Evolutionary conservation across 2,888 invertebrate genomes (phyloP).

Genomic region (Gerris lacustris): DNA sequence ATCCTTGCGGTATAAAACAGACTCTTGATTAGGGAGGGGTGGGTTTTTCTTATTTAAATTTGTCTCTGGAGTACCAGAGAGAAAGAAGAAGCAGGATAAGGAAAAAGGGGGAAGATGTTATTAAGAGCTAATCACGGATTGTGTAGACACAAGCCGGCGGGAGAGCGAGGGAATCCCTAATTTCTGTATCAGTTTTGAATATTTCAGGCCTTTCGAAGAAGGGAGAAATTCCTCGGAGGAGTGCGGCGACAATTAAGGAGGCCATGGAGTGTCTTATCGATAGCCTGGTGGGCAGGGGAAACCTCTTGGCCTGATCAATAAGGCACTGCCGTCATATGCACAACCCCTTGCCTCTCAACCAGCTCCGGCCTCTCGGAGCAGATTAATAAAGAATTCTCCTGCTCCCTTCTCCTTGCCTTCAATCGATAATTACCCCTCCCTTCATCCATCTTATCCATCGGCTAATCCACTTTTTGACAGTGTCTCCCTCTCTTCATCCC

Average conservation of each 20-base stretch:
- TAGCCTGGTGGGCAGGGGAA: neutral
- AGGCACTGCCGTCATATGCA: slow-evolving; percentile 10
- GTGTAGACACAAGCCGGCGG: neutral
- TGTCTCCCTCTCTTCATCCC: too few species aligned
- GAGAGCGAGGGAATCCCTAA: neutral
- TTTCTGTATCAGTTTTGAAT: slow-evolving; percentile 5
- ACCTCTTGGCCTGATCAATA: slow-evolving; percentile 1
- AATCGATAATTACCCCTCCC: neutral
- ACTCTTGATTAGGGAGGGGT: too few species aligned
- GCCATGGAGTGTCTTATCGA: slow-evolving; percentile 2
- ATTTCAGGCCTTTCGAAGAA: neutral
- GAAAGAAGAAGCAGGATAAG: neutral
- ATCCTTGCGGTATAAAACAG: too few species aligned
- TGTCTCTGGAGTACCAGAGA: neutral
- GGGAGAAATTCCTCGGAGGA: neutral
- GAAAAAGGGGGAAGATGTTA: neutral
- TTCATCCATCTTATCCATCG: neutral
- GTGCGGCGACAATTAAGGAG: slow-evolving; percentile 8
- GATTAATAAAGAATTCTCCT: neutral
- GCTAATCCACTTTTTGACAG: neutral
- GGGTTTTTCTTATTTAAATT: neutral
- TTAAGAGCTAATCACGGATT: slow-evolving; percentile 5
- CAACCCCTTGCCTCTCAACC: neutral
- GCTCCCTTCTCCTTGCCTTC: neutral
- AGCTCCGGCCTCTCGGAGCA: neutral